Evolutionary conservation across 2,888 invertebrate genomes (phyloP).

Genomic region (Matsumyia berberina): DNA sequence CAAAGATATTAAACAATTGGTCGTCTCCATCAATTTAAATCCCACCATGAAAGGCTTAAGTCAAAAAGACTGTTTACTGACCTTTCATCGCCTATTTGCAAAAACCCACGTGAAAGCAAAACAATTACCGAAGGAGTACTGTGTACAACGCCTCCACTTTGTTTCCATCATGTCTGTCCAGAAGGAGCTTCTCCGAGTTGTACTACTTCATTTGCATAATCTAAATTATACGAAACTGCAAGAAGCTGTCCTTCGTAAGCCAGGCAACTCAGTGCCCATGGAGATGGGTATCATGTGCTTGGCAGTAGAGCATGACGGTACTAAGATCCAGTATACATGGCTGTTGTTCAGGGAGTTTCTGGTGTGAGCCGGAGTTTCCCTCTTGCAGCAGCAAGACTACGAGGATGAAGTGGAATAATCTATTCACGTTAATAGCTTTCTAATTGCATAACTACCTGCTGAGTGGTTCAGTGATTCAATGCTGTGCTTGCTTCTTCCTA

Average conservation of each 20-base stretch:
- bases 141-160: neutral
- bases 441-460: constrained; percentile 63
- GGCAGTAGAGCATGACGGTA: neutral
- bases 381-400: constrained; percentile 8
- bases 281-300: neutral
- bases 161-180: neutral
- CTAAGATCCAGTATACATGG: neutral
- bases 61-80: neutral
- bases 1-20: no score
- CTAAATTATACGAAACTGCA: constrained; percentile 24
- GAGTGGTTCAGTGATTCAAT: constrained; percentile 28
- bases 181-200: neutral
- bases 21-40: no score
- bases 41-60: no score
- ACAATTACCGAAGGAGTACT: neutral
- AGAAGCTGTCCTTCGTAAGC: constrained; percentile 13
- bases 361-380: constrained; percentile 3
- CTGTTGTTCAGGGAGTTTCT: neutral
- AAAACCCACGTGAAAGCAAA: neutral
- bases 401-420: constrained; percentile 24
- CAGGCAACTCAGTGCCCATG: neutral
- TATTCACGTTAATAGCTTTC: constrained; percentile 57
- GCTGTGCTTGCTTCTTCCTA: neutral
- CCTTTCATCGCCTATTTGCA: neutral
- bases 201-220: constrained; percentile 56